Conservation (phyloP, 2,797 vertebrate species). For the Chrosomus eos region DNA sequence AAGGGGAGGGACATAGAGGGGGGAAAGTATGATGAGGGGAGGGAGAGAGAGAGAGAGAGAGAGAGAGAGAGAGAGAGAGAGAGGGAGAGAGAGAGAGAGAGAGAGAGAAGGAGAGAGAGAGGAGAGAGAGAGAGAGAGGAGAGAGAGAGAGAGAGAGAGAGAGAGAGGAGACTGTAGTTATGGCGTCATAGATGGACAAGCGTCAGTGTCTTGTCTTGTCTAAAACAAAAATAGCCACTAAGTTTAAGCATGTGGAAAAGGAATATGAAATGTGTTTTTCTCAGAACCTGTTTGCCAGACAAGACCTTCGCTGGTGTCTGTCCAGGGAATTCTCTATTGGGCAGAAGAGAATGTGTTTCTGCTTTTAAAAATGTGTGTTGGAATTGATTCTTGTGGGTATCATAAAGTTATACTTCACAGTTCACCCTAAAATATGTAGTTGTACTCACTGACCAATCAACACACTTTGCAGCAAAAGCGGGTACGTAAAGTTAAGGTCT, state of each 20-base stretch:
- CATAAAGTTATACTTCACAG: conserved; percentile 31
- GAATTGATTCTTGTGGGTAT: conserved; percentile 35
- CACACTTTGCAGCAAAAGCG: conserved; percentile 41
- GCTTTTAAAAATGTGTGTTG: conserved; percentile 36
- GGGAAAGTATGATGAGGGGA: conserved; percentile 25
- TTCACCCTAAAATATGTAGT: conserved; percentile 45
- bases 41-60: too few species aligned
- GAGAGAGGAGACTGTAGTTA: conserved; percentile 61
- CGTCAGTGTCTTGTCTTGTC: conserved; percentile 27
- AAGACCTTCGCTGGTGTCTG: not conserved
- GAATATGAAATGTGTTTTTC: conserved; percentile 9
- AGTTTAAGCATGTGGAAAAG: conserved; percentile 20
- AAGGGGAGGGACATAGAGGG: conserved; percentile 35
- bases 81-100: too few species aligned
- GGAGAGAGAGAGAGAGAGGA: conserved; percentile 50
- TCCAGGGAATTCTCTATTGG: conserved; percentile 47
- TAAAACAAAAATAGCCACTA: conserved; percentile 10
- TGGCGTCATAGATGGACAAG: conserved; percentile 65
- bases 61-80: too few species aligned
- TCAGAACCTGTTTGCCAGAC: conserved; percentile 34
- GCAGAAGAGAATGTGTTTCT: conserved; percentile 23
- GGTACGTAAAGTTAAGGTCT: conserved; percentile 51
- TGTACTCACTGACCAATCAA: conserved; percentile 48
- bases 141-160: conserved; percentile 54
- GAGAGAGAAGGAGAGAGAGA: conserved; percentile 10